Conservation (phyloP, 2,888 invertebrate genomes). For the Caenorhabditis panamensis region DNA sequence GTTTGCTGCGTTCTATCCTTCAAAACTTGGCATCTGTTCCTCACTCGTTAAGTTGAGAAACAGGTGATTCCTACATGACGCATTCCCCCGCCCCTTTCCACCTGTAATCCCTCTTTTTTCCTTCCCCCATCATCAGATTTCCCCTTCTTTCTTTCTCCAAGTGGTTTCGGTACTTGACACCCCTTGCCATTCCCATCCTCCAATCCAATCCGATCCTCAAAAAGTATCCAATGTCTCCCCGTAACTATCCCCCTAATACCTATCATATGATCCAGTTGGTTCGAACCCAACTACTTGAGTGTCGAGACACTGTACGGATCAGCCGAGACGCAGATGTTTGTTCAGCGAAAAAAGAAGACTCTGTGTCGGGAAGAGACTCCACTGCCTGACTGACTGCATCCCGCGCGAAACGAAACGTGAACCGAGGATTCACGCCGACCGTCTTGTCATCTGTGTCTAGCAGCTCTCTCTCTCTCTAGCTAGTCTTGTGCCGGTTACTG, state of each 20-base stretch:
- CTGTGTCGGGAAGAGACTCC: not conserved
- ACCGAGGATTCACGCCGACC: conserved; percentile 58
- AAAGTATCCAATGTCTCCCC: conserved; percentile 54
- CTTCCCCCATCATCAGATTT: conserved; percentile 1
- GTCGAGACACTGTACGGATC: conserved; percentile 21
- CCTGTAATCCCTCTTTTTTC: not conserved
- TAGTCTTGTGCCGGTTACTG: conserved; percentile 25
- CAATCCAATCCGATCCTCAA: not conserved
- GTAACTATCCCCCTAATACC: conserved; percentile 26
- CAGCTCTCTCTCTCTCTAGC: conserved; percentile 5
- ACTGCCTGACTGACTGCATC: conserved; percentile 19
- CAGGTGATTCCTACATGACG: too few species aligned
- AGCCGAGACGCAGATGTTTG: conserved; percentile 47
- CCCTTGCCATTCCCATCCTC: conserved; percentile 32
- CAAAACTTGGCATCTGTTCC: too few species aligned
- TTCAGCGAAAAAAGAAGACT: conserved; percentile 50
- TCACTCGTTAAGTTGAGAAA: too few species aligned
- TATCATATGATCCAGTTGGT: conserved; percentile 64
- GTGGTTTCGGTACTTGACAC: conserved; percentile 61
- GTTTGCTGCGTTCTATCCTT: too few species aligned
- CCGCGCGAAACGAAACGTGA: conserved; percentile 50
- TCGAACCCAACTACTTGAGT: conserved; percentile 61
- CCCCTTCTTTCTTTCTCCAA: conserved; percentile 11
- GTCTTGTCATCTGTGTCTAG: conserved; percentile 43
- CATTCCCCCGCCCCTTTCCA: not conserved